Conservation (phyloP, 2,888 invertebrate species). For the Cephus sareptanus region DNA sequence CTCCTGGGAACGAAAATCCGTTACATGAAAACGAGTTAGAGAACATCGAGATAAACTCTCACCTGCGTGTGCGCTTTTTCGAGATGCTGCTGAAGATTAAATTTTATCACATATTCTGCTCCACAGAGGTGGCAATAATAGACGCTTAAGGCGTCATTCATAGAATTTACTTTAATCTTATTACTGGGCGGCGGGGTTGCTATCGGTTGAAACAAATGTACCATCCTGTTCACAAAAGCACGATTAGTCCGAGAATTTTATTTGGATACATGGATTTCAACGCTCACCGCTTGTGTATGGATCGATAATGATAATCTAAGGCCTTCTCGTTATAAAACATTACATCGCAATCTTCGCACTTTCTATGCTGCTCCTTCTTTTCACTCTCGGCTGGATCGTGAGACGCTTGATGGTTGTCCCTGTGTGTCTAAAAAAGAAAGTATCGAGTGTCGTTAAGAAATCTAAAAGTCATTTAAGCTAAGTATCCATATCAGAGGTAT, state of each 20-base stretch:
- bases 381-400: conserved; percentile 62
- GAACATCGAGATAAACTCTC: not conserved
- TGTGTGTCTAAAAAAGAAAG: conserved; percentile 66
- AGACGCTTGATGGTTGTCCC: conserved; percentile 71
- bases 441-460: conserved; percentile 7
- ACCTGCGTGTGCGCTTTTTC: conserved; percentile 56
- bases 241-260: not conserved
- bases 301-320: conserved; percentile 70
- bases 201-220: conserved; percentile 65
- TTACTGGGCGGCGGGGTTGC: conserved; percentile 69
- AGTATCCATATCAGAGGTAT: not conserved
- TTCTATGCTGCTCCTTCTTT: conserved; percentile 44
- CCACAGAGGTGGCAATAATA: conserved; percentile 74
- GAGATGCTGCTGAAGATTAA: conserved; percentile 70
- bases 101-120: conserved; percentile 75
- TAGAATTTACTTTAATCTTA: conserved; percentile 69
- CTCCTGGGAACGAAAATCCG: conserved; percentile 56
- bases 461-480: not conserved
- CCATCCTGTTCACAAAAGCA: conserved; percentile 54
- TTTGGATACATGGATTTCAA: not conserved
- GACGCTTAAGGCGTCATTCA: conserved; percentile 68
- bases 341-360: conserved; percentile 71
- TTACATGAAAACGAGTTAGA: not conserved
- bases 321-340: conserved; percentile 71
- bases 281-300: conserved; percentile 66